Percentiles rank a stretch among this genome's conserved stretches.
These are phyloP conservation scores for Helicolenus hilgendorfi DNA, from an alignment of 2,797 vertebrate species.

Conservation along the genomic window DNA sequence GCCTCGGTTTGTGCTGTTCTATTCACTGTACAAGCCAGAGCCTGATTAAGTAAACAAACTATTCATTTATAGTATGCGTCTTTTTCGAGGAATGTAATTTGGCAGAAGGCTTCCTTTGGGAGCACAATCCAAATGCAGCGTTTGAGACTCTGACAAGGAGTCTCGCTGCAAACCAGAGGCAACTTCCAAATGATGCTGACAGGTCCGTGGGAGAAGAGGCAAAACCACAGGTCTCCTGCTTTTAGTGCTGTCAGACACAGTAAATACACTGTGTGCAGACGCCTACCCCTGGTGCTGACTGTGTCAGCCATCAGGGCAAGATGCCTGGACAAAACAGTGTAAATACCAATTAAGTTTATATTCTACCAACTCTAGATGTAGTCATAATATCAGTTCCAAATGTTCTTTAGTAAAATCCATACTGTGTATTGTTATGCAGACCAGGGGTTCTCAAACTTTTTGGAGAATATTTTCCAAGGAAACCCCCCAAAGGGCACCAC, in stretches of 20 bases:
- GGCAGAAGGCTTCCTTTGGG: conserved; percentile 56
- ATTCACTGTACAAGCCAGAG: conserved; percentile 6
- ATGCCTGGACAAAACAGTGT: background rate
- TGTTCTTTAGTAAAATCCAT: background rate
- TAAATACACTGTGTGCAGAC: conserved; percentile 20
- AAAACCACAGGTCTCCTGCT: conserved; percentile 63
- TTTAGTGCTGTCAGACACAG: conserved; percentile 62
- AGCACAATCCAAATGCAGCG: conserved; percentile 43
- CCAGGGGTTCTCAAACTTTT: no score
- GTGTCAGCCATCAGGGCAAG: conserved; percentile 7
- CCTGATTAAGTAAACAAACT: conserved; percentile 65
- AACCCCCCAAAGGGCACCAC: no score
- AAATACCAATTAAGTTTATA: conserved; percentile 58
- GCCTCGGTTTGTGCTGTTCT: background rate
- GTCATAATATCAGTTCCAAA: background rate
- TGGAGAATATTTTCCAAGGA: no score
- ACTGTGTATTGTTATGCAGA: background rate
- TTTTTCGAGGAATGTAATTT: conserved; percentile 52
- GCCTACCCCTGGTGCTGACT: conserved; percentile 15
- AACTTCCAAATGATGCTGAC: conserved; percentile 62
- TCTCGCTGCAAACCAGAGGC: conserved; percentile 26
- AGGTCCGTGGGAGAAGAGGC: conserved; percentile 44
- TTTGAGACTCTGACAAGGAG: conserved; percentile 47
- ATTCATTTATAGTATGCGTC: conserved; percentile 33
- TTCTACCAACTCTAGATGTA: background rate